Evolutionary conservation across 2,113 vertebrate species (phyloP).

Genomic region (Neolamprologus falcicula): DNA sequence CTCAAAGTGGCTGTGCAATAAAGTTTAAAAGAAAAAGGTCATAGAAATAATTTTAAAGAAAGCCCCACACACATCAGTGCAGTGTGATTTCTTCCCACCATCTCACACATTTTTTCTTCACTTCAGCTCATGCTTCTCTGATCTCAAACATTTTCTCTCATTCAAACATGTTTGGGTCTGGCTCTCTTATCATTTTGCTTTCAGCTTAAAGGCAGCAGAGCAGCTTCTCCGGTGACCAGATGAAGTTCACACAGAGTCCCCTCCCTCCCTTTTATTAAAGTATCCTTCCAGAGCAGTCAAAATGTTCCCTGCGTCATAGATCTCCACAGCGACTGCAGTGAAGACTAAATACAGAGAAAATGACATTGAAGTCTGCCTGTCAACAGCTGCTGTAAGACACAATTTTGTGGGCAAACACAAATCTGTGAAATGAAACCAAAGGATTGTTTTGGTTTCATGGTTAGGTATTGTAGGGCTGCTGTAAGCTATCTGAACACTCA

Average conservation of each 20-base stretch:
- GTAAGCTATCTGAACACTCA: neutral
- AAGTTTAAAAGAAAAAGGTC: neutral
- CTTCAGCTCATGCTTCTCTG: neutral
- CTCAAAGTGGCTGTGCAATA: neutral
- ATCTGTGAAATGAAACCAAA: neutral
- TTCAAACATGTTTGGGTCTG: neutral
- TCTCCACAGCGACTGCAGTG: neutral
- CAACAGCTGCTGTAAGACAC: neutral
- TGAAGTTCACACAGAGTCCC: neutral
- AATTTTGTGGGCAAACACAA: neutral
- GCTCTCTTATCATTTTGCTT: neutral
- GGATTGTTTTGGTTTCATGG: neutral
- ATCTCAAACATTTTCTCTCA: neutral
- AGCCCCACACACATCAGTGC: neutral
- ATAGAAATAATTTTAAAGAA: neutral
- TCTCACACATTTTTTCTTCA: neutral
- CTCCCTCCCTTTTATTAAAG: neutral
- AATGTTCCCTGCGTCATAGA: neutral
- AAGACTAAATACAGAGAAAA: neutral
- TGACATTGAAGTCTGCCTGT: neutral
- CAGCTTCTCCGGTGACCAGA: neutral
- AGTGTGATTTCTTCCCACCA: neutral
- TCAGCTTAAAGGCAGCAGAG: neutral
- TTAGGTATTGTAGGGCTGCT: neutral
- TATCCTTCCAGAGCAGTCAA: neutral